Evolutionary conservation across 2,113 vertebrate genomes (phyloP).

Genomic region (Elephantulus edwardii): DNA sequence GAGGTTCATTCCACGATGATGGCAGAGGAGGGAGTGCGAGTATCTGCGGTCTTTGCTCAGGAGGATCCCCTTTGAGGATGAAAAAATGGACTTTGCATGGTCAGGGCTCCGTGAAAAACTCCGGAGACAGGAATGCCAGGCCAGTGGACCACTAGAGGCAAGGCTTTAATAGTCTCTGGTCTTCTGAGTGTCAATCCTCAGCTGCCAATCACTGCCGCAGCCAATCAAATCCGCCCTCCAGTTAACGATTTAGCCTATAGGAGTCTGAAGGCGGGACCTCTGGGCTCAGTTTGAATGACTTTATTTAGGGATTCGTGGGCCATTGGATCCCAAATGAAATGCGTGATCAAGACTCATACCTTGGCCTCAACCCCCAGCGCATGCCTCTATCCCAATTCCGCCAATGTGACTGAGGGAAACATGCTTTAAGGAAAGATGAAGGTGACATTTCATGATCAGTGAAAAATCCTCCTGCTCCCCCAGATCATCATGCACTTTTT

Average conservation of each 20-base stretch:
- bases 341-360: background rate
- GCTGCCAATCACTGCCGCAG: background rate
- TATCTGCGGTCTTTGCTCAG: background rate
- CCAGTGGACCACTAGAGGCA: background rate
- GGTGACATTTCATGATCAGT: background rate
- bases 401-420: background rate
- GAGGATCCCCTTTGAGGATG: background rate
- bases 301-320: background rate
- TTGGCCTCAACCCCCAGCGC: background rate
- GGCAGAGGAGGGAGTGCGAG: background rate
- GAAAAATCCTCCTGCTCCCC: background rate
- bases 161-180: background rate
- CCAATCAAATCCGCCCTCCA: background rate
- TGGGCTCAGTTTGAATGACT: constrained; percentile 3
- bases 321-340: background rate
- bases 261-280: background rate
- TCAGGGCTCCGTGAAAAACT: background rate
- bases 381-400: background rate
- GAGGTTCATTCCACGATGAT: background rate
- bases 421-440: constrained; percentile 9
- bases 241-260: background rate
- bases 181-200: constrained; percentile 12
- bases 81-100: background rate
- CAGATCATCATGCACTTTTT: background rate
- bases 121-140: background rate